Base-by-base conservation (phyloP, 2,797 vertebrate species). In the Hippoglossus hippoglossus region DNA sequence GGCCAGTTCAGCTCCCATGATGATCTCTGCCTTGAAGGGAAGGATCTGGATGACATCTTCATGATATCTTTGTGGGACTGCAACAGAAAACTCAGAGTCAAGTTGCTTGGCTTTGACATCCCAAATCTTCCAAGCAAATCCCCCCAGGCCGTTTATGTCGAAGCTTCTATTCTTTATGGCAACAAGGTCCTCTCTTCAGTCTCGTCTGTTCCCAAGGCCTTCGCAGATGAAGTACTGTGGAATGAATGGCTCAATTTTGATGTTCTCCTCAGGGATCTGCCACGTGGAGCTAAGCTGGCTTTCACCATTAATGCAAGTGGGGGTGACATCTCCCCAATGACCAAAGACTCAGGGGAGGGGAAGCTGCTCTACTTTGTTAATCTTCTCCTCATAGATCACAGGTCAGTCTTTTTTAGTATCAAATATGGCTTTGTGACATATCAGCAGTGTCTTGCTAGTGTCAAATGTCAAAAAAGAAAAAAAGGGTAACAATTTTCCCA, bases 1-100 rank as follows among this genome's bases (percentile, higher is more conserved):
- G 94, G 93, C 5, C 91, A 93, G 51, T 93, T 93, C 72, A 92
- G 74, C 62, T 92, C 87, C 36, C 94, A 95, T 5, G 83, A 93
- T 15, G 93, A 95, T 51, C 93, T 95, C 26, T 47, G 88, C 36
- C 80, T 95, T 0, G 73, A 91, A 5, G 86, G 81, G 19, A 95
- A 92, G 36, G 87, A 94, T 57, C 41, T 94, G 67, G 93, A 95
- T 7, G 91, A 95, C 58, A 92, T 95, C 56, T 84, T 90, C 51
- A 94, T 94, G 92, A 93, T 96, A 74, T 95, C 95, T 10, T 72
- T 95, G 75, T 95, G 92, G 95, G 95, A 96, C 77, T 96, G 95
- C 84, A 79, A 93, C n/a, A 86, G 93, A 49, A 93, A 66, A 7
- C 90, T 96, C 59, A 83, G 95, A 19, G 93, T 96, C 44, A 96